Conservation (phyloP, 2,888 invertebrate species). For the Catocala sponsa region DNA sequence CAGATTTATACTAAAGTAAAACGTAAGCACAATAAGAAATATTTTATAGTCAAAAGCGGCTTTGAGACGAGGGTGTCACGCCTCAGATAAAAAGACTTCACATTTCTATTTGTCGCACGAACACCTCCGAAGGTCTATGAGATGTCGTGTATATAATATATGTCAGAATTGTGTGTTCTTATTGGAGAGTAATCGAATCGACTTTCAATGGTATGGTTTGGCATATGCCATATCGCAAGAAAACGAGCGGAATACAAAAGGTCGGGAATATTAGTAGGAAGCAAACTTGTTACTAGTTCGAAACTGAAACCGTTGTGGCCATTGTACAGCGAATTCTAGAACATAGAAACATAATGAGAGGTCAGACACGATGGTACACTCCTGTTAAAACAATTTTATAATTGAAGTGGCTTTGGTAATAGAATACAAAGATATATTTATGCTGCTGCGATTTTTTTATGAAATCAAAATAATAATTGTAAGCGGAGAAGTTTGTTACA, state of each 20-base stretch:
- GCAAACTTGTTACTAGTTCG: constrained; percentile 59
- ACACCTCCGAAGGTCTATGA: constrained; percentile 39
- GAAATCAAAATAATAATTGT: constrained; percentile 19
- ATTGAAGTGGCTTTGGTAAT: constrained; percentile 25
- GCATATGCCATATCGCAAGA: constrained; percentile 23
- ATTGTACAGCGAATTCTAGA: constrained; percentile 17
- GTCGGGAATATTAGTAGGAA: constrained; percentile 50
- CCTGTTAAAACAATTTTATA: constrained; percentile 26
- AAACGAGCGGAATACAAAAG: constrained; percentile 55
- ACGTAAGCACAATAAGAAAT: constrained; percentile 64
- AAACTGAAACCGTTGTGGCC: constrained; percentile 45
- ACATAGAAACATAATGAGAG: constrained; percentile 27
- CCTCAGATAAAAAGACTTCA: constrained; percentile 53
- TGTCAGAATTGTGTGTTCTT: constrained; percentile 35
- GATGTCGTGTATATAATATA: constrained; percentile 41
- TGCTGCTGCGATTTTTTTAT: constrained; percentile 12
- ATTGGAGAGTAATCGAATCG: constrained; percentile 45
- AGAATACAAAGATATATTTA: constrained; percentile 21
- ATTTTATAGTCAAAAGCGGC: constrained; percentile 63
- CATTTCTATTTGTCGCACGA: constrained; percentile 63
- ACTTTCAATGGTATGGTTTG: constrained; percentile 35
- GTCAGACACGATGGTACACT: constrained; percentile 18
- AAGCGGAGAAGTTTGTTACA: constrained; percentile 13
- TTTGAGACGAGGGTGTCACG: constrained; percentile 53
- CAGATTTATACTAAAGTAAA: constrained; percentile 56